Base-by-base conservation (phyloP, 2,113 vertebrate species). In the Gobiocypris rarus region DNA sequence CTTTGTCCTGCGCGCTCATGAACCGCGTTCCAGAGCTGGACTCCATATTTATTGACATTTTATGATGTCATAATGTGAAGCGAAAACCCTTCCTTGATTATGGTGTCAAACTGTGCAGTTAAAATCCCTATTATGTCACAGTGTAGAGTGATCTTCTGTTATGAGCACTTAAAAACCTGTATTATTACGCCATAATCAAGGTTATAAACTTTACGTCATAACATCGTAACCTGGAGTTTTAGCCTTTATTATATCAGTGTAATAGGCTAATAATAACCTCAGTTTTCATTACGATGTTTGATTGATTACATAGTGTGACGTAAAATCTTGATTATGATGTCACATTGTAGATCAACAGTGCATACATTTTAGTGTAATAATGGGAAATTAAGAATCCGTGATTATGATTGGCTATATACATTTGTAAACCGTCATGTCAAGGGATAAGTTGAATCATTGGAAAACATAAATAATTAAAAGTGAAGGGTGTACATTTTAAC, bases 1-100 rank as follows among this genome's bases (percentile, higher is more conserved):
- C 93, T 94, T 95, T 95, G 94, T 95, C 93, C 89, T 86, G 89
- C 84, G 81, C 86, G 90, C 89, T 91, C 88, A 89, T 87, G 87
- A 84, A 69, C 43, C 22, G 41, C 81, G 65, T 77, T 77, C 61
- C 59, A 70, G 34, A 63, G 17, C 63, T 65, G 17, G 48, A 41
- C 67, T 78, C 69, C 69, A 71, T 71, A 14, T 71, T 71, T 71
- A 45, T 71, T 71, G 38, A 71, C 69, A 71, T 73, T 73, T 79
- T 26, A 26, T 61, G 3, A 4, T 26, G 75, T 78, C 75, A 43
- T 10, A 61, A 43, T n/a, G 14, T 24, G 1, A 24, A 10, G 13
- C 24, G 43, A 9, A 61, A 78, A 59, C 22, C 43, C n/a, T 41
- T 61, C 31, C 19, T 24, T 34, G 34, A 43, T 43, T 61, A 9